These are phyloP conservation scores for Astreopora myriophthalma DNA, from an alignment of 64 coral and sea anemone genomes.

Conservation along the genomic window DNA sequence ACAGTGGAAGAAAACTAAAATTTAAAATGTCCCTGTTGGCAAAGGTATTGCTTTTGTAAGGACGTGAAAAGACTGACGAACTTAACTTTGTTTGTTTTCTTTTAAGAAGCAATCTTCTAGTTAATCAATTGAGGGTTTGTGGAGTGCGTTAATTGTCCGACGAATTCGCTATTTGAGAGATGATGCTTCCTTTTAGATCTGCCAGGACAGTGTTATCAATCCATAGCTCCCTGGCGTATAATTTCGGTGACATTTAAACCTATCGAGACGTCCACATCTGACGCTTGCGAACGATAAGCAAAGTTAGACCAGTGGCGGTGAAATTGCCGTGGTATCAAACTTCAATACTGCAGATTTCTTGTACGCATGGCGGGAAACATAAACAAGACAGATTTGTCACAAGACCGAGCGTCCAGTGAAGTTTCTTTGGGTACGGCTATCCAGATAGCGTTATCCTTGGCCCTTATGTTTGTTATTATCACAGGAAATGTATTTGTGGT, in stretches of 20 bases:
- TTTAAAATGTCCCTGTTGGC: not conserved
- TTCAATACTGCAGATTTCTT: not conserved
- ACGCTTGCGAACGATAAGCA: not conserved
- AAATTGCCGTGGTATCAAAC: not conserved
- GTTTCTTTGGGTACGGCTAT: not conserved
- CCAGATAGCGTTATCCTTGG: slow-evolving; percentile 5
- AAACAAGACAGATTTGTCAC: not conserved
- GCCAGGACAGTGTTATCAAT: not conserved
- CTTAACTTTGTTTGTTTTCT: not conserved
- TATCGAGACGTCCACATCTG: not conserved
- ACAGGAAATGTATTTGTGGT: slow-evolving; percentile 52
- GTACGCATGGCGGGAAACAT: not conserved
- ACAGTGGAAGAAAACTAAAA: not conserved
- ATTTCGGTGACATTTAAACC: not conserved
- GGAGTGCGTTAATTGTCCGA: too few species aligned
- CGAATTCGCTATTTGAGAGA: not conserved
- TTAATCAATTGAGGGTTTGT: not conserved
- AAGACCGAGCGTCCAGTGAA: not conserved
- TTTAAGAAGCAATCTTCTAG: not conserved
- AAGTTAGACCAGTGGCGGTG: not conserved
- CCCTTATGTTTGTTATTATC: slow-evolving; percentile 35
- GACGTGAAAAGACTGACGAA: not conserved
- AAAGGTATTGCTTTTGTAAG: not conserved
- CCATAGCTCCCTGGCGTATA: not conserved
- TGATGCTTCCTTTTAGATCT: not conserved